Evolutionary conservation across 2,888 invertebrate genomes (phyloP).

Genomic region (Cerastis rubricosa): DNA sequence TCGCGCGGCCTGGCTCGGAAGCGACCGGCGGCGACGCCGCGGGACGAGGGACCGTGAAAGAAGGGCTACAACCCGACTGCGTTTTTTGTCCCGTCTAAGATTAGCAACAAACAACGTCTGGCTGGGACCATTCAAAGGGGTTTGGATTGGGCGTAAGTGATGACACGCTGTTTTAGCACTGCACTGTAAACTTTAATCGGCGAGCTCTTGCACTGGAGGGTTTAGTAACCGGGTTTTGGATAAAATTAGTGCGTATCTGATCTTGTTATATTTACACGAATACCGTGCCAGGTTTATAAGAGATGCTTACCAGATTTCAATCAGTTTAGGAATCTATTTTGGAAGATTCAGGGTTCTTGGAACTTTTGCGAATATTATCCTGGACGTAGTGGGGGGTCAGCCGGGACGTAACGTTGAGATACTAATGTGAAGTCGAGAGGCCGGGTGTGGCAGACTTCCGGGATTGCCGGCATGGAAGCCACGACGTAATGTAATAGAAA

Average conservation of each 20-base stretch:
- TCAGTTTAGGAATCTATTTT: slow-evolving; percentile 1
- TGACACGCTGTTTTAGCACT: slow-evolving; percentile 37
- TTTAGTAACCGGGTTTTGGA: slow-evolving; percentile 25
- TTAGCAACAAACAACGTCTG: slow-evolving; percentile 85
- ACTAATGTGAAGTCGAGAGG: slow-evolving; percentile 58
- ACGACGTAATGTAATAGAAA: slow-evolving; percentile 78
- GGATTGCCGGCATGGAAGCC: slow-evolving; percentile 77
- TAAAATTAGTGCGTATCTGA: slow-evolving; percentile 32
- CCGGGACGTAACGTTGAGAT: slow-evolving; percentile 51
- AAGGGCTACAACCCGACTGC: slow-evolving; percentile 84
- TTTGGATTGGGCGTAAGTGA: slow-evolving; percentile 59
- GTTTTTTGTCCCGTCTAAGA: slow-evolving; percentile 87
- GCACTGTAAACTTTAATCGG: slow-evolving; percentile 1
- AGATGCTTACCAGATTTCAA: slow-evolving; percentile 55
- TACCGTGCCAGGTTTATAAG: slow-evolving; percentile 31
- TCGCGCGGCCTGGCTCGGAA: slow-evolving; percentile 69
- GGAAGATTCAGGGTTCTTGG: not conserved
- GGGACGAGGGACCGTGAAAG: slow-evolving; percentile 82
- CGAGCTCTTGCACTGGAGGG: slow-evolving; percentile 19
- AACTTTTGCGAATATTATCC: slow-evolving; percentile 21
- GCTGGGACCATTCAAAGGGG: slow-evolving; percentile 76
- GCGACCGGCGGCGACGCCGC: slow-evolving; percentile 63
- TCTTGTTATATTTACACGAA: slow-evolving; percentile 39
- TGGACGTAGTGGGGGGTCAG: slow-evolving; percentile 24
- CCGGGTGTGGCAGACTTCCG: slow-evolving; percentile 76